phyloP scores from a whole-genome alignment of 35 echinoderm and acorn worm species.

The Heliocidaris erythrogramma region DNA sequence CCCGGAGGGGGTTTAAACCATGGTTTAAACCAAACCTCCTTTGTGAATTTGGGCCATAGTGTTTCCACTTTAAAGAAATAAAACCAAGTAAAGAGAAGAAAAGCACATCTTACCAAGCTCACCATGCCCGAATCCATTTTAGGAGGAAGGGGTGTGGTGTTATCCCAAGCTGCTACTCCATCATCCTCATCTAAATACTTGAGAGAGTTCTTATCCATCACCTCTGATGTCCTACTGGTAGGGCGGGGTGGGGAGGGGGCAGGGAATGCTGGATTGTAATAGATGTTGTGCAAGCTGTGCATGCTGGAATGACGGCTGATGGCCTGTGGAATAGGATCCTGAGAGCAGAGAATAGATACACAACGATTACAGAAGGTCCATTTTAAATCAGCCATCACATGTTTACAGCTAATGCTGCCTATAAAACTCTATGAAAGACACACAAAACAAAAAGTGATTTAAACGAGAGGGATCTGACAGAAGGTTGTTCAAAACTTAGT shows the following conservation, averaged over 20 bases:
- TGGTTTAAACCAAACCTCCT: no score
- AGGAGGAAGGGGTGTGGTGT: conserved; percentile 62
- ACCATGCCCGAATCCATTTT: conserved; percentile 94
- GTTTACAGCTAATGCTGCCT: no score
- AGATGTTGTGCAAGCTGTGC: conserved; percentile 82
- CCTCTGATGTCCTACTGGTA: conserved; percentile 63
- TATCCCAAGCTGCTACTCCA: conserved; percentile 64
- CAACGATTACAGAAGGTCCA: neutral
- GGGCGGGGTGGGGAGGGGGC: conserved; percentile 49
- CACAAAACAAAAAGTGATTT: no score
- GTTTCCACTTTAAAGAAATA: neutral
- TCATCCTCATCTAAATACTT: conserved; percentile 84
- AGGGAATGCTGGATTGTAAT: conserved; percentile 74
- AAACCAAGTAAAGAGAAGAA: neutral
- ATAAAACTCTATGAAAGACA: no score
- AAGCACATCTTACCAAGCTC: conserved; percentile 55
- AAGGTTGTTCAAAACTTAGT: no score
- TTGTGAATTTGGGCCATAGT: no score
- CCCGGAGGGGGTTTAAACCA: no score
- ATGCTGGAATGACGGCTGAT: conserved; percentile 84
- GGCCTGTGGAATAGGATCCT: conserved; percentile 89
- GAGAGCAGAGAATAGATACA: neutral
- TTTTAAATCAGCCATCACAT: no score
- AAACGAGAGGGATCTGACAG: no score
- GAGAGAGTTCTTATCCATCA: conserved; percentile 72